Percentiles rank a stretch among this genome's conserved stretches.
Evolutionary conservation across 1,140 invertebrate genomes (phyloP).

Genomic region (Chionoecetes opilio): DNA sequence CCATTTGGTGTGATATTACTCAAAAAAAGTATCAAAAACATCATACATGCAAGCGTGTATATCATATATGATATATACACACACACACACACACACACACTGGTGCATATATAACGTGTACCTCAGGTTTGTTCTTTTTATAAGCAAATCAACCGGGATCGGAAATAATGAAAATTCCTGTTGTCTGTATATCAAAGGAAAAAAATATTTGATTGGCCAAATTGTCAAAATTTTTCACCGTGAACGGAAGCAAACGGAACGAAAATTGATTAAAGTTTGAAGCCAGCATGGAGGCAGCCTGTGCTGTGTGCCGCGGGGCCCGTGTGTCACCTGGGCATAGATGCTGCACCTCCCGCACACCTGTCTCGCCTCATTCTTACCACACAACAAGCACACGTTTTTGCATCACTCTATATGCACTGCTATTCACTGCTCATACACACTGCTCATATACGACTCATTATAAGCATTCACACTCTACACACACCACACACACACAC

Average conservation of each 20-base stretch:
- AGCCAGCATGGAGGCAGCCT: background rate
- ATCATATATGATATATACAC: conserved; percentile 74
- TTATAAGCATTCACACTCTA: too few species aligned
- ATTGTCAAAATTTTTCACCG: background rate
- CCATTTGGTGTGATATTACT: too few species aligned
- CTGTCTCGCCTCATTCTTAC: background rate
- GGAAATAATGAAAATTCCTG: conserved; percentile 30
- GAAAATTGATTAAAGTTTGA: conserved; percentile 12
- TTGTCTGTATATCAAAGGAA: conserved; percentile 8
- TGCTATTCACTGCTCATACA: too few species aligned
- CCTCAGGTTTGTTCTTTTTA: background rate
- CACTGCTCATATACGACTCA: too few species aligned
- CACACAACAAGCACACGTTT: background rate
- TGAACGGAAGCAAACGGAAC: background rate
- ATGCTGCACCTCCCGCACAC: background rate
- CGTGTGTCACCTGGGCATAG: too few species aligned
- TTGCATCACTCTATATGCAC: too few species aligned
- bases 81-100: conserved; percentile 67
- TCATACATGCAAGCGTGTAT: conserved; percentile 63
- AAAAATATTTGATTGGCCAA: background rate
- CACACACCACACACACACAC: too few species aligned
- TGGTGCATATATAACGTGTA: conserved; percentile 41
- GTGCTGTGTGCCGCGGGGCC: background rate
- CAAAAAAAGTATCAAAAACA: too few species aligned
- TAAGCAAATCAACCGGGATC: background rate